Evolutionary conservation across 2,797 vertebrate genomes (phyloP), one percentile per base, ranked within the genome.

Genomic region (Eremophila alpestris): DNA sequence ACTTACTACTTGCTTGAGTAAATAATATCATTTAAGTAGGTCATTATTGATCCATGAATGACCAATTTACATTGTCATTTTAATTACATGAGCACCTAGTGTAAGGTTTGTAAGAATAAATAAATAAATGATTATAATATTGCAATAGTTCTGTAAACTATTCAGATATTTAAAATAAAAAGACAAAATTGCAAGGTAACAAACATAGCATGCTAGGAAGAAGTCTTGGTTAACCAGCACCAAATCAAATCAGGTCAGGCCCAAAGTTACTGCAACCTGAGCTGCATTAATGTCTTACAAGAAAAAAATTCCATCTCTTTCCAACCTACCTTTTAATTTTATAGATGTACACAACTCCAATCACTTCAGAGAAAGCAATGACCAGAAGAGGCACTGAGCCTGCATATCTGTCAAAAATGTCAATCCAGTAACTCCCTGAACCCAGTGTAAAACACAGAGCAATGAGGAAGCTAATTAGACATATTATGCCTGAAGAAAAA

Each of bases 341-440:
- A 7, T 98, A 98, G 70, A 99, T 16, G 4, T 98, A 98, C 4
- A 88, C 64, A 27, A 99, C 97, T 10, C 97, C 98, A 2, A 97
- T 51, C 30, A 99, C 93, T 96, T 99, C 99, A 63, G 98, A 98
- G 91, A 99, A 98, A n/a, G 98, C 98, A 0, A 99, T 95, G 90
- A 99, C 63, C 64, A 99, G 97, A 58, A 99, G 97, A 87, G 98
- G 98, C 20, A 99, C 41, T 0, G 99, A 98, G 29, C 96, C 98
- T 16, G 98, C 98, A 1, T 98, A 98, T 92, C 75, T 96, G 91
- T 99, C 99, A 34, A 99, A 99, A 85, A 99, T 96, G 95, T 99
- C 98, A 54, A 99, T 97, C 99, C 99, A 99, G 96, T 99, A 99
- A 97, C 98, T 99, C 14, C 99, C 99, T 0, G 99, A 99, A 45